Conservation (phyloP, 2,888 invertebrate genomes). For the Lycia hirtaria region DNA sequence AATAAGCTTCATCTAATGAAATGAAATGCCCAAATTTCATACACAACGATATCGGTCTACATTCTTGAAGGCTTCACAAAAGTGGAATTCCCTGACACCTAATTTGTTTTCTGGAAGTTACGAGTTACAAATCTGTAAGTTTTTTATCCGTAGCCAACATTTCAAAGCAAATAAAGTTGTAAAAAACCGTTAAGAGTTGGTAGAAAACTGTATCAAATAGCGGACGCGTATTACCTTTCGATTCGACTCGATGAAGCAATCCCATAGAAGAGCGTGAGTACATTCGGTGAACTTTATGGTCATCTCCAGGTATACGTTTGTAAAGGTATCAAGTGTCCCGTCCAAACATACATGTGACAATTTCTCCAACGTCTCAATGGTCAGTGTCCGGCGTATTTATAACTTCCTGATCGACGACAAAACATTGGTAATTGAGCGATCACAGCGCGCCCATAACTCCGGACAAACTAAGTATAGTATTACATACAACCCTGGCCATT, state of each 20-base stretch:
- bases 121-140: too few species aligned
- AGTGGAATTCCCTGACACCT: too few species aligned
- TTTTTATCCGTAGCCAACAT: too few species aligned
- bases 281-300: conserved; percentile 27
- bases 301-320: conserved; percentile 21
- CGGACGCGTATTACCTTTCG: background rate
- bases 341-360: conserved; percentile 29
- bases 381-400: conserved; percentile 65
- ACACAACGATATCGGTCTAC: too few species aligned
- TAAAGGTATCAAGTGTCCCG: conserved; percentile 28
- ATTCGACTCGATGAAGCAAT: conserved; percentile 27
- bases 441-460: conserved; percentile 70
- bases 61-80: too few species aligned
- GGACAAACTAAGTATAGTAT: conserved; percentile 74
- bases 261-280: background rate
- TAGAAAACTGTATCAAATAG: background rate
- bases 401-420: conserved; percentile 72
- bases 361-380: conserved; percentile 35
- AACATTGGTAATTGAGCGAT: conserved; percentile 80
- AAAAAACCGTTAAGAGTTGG: background rate
- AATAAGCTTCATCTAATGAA: too few species aligned
- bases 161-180: background rate
- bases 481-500: conserved; percentile 69
- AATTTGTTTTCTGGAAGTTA: too few species aligned
- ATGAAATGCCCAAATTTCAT: too few species aligned